Evolutionary conservation across 1,140 invertebrate genomes (phyloP).

Genomic region (Campoletis sonorensis): DNA sequence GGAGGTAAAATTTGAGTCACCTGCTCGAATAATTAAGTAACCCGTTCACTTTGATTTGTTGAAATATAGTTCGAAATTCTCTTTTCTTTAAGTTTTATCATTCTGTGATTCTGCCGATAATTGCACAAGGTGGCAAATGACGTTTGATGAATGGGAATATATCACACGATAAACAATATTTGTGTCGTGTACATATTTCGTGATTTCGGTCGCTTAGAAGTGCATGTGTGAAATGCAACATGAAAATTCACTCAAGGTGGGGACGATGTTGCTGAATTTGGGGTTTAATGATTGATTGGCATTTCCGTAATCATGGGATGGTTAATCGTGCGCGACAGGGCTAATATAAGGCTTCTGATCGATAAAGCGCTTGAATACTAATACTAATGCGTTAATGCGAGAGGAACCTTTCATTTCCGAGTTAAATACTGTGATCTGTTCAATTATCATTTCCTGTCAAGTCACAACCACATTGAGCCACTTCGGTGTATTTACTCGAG

Average conservation of each 20-base stretch:
- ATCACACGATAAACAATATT: background rate
- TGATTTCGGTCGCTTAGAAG: background rate
- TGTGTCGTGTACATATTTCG: background rate
- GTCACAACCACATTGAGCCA: background rate
- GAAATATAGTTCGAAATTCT: too few species aligned
- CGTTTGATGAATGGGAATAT: too few species aligned
- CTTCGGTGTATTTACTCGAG: too few species aligned
- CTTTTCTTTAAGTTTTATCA: too few species aligned
- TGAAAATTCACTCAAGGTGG: background rate
- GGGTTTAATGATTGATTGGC: constrained; percentile 15
- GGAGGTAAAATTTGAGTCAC: too few species aligned
- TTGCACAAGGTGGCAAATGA: too few species aligned
- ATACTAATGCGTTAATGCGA: too few species aligned
- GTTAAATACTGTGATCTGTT: background rate
- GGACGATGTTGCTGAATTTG: background rate
- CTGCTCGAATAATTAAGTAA: too few species aligned
- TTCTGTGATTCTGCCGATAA: too few species aligned
- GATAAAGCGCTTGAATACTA: background rate
- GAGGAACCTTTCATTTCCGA: background rate
- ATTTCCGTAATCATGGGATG: background rate
- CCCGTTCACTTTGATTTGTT: too few species aligned
- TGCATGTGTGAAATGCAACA: background rate
- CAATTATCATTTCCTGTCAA: background rate
- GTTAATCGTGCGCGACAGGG: constrained; percentile 2
- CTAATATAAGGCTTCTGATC: constrained; percentile 1